Evolutionary conservation across 2,113 vertebrate species (phyloP), one percentile per base, ranked within the genome.

Genomic region (Tenebrosternarchus preto): DNA sequence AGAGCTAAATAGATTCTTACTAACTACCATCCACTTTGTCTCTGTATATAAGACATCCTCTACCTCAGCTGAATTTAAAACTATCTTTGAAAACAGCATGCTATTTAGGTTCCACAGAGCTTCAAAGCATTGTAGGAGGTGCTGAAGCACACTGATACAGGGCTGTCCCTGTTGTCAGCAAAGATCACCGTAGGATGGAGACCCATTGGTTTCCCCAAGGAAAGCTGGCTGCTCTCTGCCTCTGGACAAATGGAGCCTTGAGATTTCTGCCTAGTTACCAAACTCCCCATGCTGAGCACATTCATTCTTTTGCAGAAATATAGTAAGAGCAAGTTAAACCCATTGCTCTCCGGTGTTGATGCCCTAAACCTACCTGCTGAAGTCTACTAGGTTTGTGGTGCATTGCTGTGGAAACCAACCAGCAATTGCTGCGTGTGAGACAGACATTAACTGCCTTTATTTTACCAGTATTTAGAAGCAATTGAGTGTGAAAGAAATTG

Each of bases 381-480:
- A 16, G 67, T 66, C 61, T 68, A 43, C 20, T 56, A 75, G 72
- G 64, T 12, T 36, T 43, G 12, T 72, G 57, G 27, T 33, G 43
- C 8, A 75, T 82, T 82, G 69, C 75, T 33, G 77, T 82, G 75
- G 75, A 77, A 89, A 90, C 87, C 88, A 83, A 89, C 85, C 88
- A 85, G 86, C 84, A 75, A 76, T 77, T 39, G 61, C 19, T 72
- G 86, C 86, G 16, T 85, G 82, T 87, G 83, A 75, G 77, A 55
- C 19, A n/a, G 66, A 78, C 72, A 63, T 61, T 70, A 84, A 55
- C 73, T 80, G 85, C 80, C 84, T 74, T 81, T 81, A 69, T 71
- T n/a, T 79, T 71, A 64, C 68, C 73, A 69, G 33, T 7, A 11
- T 19, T 53, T 27, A 81, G 83, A 86, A 83, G 79, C 33, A 69